Conservation (phyloP, 1,140 invertebrate species). For the Palaemon carinicauda region DNA sequence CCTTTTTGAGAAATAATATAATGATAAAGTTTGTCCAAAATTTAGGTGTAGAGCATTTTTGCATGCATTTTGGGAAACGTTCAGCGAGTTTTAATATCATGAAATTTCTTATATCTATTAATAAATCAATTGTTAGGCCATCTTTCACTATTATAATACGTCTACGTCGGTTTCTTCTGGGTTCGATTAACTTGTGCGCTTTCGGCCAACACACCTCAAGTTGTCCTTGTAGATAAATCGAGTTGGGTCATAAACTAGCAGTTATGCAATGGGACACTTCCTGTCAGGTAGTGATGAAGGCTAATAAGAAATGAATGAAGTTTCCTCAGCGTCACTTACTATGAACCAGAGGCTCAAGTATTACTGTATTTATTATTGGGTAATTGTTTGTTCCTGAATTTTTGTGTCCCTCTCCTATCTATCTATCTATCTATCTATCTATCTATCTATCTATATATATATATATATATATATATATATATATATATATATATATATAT, state of each 20-base stretch:
- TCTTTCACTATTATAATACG: too few relatives aligned
- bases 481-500: neutral
- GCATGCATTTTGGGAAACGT: too few relatives aligned
- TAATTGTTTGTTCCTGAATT: neutral
- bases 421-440: neutral
- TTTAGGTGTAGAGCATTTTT: too few relatives aligned
- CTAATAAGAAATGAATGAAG: neutral
- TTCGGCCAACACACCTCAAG: neutral
- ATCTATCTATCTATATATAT: neutral
- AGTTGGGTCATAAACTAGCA: neutral
- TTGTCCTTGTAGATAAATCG: too few relatives aligned
- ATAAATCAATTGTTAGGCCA: too few relatives aligned
- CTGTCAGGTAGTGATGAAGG: neutral
- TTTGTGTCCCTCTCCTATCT: too few relatives aligned
- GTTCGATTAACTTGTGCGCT: neutral
- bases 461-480: constrained; percentile 1
- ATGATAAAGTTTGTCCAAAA: too few relatives aligned
- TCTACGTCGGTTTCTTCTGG: too few relatives aligned
- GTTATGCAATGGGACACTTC: neutral
- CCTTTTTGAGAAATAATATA: too few relatives aligned
- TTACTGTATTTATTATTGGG: neutral
- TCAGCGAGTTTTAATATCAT: too few relatives aligned
- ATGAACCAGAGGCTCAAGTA: neutral
- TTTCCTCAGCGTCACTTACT: neutral
- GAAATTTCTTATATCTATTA: too few relatives aligned